phyloP scores from a whole-genome alignment of 1,140 invertebrate species.

The Diabrotica virgifera region DNA sequence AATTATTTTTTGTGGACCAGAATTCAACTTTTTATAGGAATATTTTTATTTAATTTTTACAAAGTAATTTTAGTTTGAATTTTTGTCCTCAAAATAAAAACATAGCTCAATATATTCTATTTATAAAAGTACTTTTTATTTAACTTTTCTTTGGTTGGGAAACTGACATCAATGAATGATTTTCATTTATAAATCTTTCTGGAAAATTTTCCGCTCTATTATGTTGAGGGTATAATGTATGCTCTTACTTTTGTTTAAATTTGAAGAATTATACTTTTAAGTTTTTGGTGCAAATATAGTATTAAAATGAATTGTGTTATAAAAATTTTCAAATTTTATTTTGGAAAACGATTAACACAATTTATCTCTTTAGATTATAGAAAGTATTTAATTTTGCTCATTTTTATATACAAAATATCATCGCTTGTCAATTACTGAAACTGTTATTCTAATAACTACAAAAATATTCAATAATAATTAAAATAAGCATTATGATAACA shows the following conservation, averaged over 20 bases:
- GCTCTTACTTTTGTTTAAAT: no score
- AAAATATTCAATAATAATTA: no score
- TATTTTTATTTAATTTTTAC: slow-evolving; percentile 17
- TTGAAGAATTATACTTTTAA: slow-evolving; percentile 16
- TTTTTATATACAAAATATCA: not conserved
- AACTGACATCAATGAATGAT: no score
- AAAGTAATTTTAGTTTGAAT: slow-evolving; percentile 15
- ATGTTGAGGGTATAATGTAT: not conserved
- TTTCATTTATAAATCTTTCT: not conserved
- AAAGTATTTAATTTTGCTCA: slow-evolving; percentile 15
- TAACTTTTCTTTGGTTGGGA: slow-evolving; percentile 5
- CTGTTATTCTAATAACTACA: not conserved
- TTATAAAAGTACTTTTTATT: slow-evolving; percentile 19
- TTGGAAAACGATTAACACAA: no score
- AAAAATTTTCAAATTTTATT: no score
- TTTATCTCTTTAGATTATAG: no score
- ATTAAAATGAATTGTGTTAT: slow-evolving; percentile 15
- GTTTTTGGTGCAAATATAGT: slow-evolving; percentile 33
- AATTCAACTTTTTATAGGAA: slow-evolving; percentile 22
- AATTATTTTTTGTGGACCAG: slow-evolving; percentile 30
- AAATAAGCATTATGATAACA: no score
- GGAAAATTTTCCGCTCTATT: not conserved
- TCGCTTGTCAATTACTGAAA: no score
- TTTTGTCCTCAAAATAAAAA: slow-evolving; percentile 18
- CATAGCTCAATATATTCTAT: slow-evolving; percentile 23